Conservation (phyloP, 2,888 invertebrate genomes). For the Lepeophtheirus nordmannii region DNA sequence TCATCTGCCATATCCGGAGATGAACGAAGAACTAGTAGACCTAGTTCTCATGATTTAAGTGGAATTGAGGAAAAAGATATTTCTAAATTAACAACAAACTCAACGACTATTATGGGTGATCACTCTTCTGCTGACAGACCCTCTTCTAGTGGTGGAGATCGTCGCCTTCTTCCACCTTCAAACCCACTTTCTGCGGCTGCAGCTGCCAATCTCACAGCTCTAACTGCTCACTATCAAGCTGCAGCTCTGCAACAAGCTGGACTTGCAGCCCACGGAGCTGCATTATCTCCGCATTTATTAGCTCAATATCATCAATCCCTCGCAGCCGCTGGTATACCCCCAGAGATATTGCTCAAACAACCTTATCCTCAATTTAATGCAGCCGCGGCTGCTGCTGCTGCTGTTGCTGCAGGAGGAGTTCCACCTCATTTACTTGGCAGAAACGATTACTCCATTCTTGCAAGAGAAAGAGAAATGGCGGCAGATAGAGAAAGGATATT, state of each 20-base stretch:
- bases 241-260: not conserved
- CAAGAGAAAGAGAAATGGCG: not conserved
- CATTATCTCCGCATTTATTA: not conserved
- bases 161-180: not conserved
- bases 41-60: not conserved
- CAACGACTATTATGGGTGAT: not conserved
- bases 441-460: not conserved
- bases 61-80: too few species aligned
- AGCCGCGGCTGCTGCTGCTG: not conserved
- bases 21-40: not conserved
- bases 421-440: not conserved
- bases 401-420: not conserved
- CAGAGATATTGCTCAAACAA: not conserved
- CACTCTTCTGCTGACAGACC: not conserved
- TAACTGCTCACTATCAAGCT: not conserved
- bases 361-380: not conserved
- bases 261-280: too few species aligned
- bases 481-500: constrained; percentile 1
- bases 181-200: not conserved
- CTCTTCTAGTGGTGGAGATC: not conserved
- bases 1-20: constrained; percentile 49
- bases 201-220: constrained; percentile 1
- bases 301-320: not conserved
- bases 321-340: constrained; percentile 6
- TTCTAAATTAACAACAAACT: too few species aligned